Evolutionary conservation across 2,113 vertebrate genomes (phyloP).

Genomic region (Phaethornis superciliosus): DNA sequence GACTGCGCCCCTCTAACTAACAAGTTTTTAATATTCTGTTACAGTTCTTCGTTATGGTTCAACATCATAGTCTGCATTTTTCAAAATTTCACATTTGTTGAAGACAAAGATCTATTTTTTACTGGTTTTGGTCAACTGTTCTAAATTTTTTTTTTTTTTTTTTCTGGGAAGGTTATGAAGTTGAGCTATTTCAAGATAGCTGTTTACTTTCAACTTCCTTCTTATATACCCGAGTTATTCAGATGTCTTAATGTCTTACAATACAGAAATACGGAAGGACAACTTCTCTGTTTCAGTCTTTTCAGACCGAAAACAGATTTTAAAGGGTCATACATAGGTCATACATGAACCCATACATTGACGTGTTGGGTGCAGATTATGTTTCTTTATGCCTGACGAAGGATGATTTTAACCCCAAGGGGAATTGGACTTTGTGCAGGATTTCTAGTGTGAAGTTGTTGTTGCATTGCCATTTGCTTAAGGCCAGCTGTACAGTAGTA

Average conservation of each 20-base stretch:
- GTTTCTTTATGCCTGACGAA: not conserved
- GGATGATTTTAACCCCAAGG: not conserved
- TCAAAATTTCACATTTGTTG: not conserved
- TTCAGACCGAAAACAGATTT: not conserved
- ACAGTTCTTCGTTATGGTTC: not conserved
- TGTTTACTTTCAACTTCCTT: not conserved
- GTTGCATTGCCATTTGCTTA: not conserved
- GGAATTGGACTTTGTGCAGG: not conserved
- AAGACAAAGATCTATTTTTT: not conserved
- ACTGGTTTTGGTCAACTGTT: not conserved
- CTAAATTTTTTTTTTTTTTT: not conserved
- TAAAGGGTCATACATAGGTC: not conserved
- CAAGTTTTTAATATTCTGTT: fast-evolving
- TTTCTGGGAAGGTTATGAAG: not conserved
- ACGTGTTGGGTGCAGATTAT: not conserved
- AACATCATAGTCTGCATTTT: not conserved
- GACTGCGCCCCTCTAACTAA: not conserved
- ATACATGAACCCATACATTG: no score
- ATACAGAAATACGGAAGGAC: not conserved
- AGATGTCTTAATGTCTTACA: not conserved
- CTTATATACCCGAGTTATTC: not conserved
- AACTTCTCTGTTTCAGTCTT: not conserved
- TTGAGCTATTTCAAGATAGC: not conserved
- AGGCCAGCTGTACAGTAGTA: not conserved
- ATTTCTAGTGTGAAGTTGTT: not conserved